A percentile compares a stretch with the other conserved stretches of the same genome.
These are phyloP conservation scores for Rotaria macrura DNA, from an alignment of 2,888 invertebrate genomes.

Conservation along the genomic window DNA sequence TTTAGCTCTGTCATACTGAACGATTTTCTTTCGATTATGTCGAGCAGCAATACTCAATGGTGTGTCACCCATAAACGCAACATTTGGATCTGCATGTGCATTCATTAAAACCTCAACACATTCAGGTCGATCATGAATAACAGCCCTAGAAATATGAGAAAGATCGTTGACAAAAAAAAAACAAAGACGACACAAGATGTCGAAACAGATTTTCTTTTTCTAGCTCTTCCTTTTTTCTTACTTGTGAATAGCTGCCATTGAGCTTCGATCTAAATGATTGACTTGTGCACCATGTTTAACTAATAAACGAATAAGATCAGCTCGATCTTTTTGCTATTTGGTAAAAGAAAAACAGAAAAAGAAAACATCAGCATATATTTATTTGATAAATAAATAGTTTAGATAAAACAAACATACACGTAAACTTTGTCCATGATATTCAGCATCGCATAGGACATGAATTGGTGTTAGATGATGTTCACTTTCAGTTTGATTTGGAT, in stretches of 20 bases:
- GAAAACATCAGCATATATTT: too few relatives aligned
- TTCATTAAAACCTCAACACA: slow-evolving; percentile 33
- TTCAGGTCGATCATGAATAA: slow-evolving; percentile 34
- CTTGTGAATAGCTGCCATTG: slow-evolving; percentile 34
- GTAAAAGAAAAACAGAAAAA: too few relatives aligned
- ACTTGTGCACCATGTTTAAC: slow-evolving; percentile 31
- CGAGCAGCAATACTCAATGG: slow-evolving; percentile 33
- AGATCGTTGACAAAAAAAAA: background rate
- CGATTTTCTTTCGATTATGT: slow-evolving; percentile 32
- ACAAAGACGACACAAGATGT: too few relatives aligned
- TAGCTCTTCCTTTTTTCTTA: background rate
- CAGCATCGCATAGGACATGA: slow-evolving; percentile 34
- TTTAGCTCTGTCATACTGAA: background rate
- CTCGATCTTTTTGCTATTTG: slow-evolving; percentile 33
- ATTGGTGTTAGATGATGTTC: slow-evolving; percentile 34
- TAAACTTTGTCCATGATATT: slow-evolving; percentile 34
- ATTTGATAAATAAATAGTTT: background rate
- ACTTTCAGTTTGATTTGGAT: slow-evolving; percentile 33
- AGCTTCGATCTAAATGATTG: slow-evolving; percentile 33
- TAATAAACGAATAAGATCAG: slow-evolving; percentile 27
- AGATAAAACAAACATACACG: slow-evolving; percentile 17
- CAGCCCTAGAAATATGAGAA: slow-evolving; percentile 22
- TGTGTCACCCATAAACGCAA: slow-evolving; percentile 33
- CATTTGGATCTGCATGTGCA: slow-evolving; percentile 34
- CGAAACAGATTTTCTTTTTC: too few relatives aligned